Conservation (phyloP, 2,888 invertebrate genomes). For the Cheilosia pagana region DNA sequence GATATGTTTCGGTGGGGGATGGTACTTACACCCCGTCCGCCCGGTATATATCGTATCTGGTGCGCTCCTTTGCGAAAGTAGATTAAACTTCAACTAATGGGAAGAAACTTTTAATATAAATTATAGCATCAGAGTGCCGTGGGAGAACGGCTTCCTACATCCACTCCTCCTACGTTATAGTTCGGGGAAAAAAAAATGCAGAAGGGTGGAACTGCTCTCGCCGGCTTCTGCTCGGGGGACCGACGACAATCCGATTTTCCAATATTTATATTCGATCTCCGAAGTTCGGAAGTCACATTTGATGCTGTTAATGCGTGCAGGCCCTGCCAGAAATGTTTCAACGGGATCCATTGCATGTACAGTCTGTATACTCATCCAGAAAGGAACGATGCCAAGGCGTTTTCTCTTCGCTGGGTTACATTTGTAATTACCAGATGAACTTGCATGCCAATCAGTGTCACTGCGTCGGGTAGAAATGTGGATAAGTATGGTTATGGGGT, state of each 20-base stretch:
- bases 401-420: constrained; percentile 18
- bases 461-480: constrained; percentile 47
- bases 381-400: constrained; percentile 35
- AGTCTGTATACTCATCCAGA: background rate
- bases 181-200: background rate
- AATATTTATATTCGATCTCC: constrained; percentile 62
- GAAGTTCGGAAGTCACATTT: constrained; percentile 55
- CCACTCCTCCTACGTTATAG: background rate
- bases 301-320: constrained; percentile 55
- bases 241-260: no score
- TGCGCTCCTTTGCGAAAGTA: constrained; percentile 68
- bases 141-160: constrained; percentile 46
- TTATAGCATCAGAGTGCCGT: constrained; percentile 64
- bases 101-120: constrained; percentile 75
- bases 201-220: constrained; percentile 11
- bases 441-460: constrained; percentile 69
- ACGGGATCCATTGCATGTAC: constrained; percentile 23
- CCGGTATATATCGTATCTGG: constrained; percentile 51
- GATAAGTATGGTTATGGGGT: background rate
- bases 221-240: constrained; percentile 34
- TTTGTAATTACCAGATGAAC: constrained; percentile 56
- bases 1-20: constrained; percentile 9
- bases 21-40: constrained; percentile 20
- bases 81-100: constrained; percentile 75
- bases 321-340: constrained; percentile 3